Base-by-base conservation (phyloP, 2,113 vertebrate species). In the Nesogale talazaci region DNA sequence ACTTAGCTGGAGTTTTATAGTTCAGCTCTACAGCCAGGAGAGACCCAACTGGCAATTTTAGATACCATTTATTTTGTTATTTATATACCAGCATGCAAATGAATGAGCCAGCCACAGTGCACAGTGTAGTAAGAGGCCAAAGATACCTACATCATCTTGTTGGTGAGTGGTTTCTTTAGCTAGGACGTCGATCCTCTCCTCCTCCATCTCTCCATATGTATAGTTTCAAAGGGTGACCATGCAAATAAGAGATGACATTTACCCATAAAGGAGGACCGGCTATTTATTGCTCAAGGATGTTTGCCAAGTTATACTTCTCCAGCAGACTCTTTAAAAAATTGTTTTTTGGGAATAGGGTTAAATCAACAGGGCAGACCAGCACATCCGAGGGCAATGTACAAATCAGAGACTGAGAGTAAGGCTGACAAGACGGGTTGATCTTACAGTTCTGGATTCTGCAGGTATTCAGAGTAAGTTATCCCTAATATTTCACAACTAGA, bases 361-460 rank as follows among this genome's bases (percentile, higher is more conserved):
- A 80, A 72, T 92, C n/a, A 95, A 81, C 5, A 96, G 42, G 84
- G 57, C 1, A 20, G 22, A 86, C 36, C 17, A 69, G 67, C 74
- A 86, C 17, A 80, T 46, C 38, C 85, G 85, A 86, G 46, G 90
- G 89, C 76, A 23, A 83, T 8, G 3, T 42, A n/a, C 36, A 74
- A 59, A 25, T 23, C 22, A 77, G 52, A 75, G 52, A 80, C 65
- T 56, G 40, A 83, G 72, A 61, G 1, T 29, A 87, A 74, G 40
- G 59, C 14, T 78, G 78, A 61, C 17, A 63, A 31, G 20, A 14
- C 27, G 5, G 76, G n/a, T 12, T 75, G 65, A 69, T 84, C 20
- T 90, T 84, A 34, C 5, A 27, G 14, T 34, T 25, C 19, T 23
- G 3, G 3, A 16, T 8, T 90, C 23, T 46, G n/a, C 1, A 77